These are phyloP conservation scores for Melikaiella ostensackeni DNA, from an alignment of 2,888 invertebrate species.

Conservation along the genomic window DNA sequence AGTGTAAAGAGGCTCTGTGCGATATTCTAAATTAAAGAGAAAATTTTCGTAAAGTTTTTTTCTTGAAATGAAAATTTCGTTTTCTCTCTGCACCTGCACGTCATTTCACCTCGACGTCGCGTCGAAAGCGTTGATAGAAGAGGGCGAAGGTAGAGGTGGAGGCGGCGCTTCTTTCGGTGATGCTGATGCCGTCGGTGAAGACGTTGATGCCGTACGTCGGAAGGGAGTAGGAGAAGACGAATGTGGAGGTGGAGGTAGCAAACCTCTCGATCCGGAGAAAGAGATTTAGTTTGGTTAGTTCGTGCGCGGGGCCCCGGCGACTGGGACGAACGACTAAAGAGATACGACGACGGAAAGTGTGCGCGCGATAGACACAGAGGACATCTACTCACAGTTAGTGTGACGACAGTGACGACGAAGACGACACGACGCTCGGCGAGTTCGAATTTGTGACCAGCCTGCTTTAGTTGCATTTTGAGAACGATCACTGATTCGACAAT, in stretches of 20 bases:
- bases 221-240: slow-evolving; percentile 40
- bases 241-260: slow-evolving; percentile 47
- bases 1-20: no score
- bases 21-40: no score
- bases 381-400: slow-evolving; percentile 55
- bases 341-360: slow-evolving; percentile 52
- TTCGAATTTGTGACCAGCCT: slow-evolving; percentile 38
- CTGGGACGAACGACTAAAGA: slow-evolving; percentile 72
- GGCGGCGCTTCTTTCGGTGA: slow-evolving; percentile 43
- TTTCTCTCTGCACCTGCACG: no score
- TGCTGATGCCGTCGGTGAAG: slow-evolving; percentile 43
- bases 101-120: slow-evolving; percentile 8
- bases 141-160: slow-evolving; percentile 42
- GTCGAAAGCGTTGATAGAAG: slow-evolving; percentile 26
- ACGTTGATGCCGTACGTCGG: slow-evolving; percentile 30
- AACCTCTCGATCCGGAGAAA: slow-evolving; percentile 30
- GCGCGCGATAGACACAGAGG: slow-evolving; percentile 52
- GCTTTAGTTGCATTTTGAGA: slow-evolving; percentile 9
- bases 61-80: background rate
- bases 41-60: no score
- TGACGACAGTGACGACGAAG: slow-evolving; percentile 55
- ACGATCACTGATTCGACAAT: slow-evolving; percentile 15
- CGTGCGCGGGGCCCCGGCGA: slow-evolving; percentile 77
- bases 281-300: slow-evolving; percentile 74
- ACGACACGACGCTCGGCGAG: slow-evolving; percentile 47